Evolutionary conservation across 2,888 invertebrate genomes (phyloP), one percentile per base, ranked within the genome.

Genomic region (Bedellia somnulentella): DNA sequence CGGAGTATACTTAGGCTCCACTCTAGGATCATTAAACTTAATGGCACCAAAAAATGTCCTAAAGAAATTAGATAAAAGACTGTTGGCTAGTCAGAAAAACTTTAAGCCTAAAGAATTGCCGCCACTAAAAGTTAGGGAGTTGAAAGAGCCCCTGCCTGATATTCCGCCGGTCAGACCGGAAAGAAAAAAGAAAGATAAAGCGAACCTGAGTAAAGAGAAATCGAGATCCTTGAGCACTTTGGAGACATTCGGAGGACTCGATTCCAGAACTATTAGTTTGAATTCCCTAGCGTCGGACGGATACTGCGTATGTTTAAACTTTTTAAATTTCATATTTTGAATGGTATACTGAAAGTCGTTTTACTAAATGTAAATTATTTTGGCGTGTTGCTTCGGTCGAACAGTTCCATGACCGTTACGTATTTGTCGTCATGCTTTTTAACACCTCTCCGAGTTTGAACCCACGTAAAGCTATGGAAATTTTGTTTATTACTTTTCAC

Each of bases 241-340:
- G 29, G 66, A 66, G 29, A 52, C 54, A 1, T 27, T 48, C 17
- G 57, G 46, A 4, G 44, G 48, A 9, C 64, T 78, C 51, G 76
- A 44, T 50, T 76, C 57, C 40, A 68, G 83, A 31, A 83, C 84
- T 3, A 57, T 82, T 35, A 86, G 86, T 57, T 78, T 85, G 41
- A 83, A 80, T 27, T 86, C 86, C 9, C 71, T 86, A 37, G 82
- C 86, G 45, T 90, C 90, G 35, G 90, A 90, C 70, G 90, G 90
- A 75, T 91, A 91, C 52, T 82, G 82, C 79, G 91, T 91, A 87
- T 80, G 88, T 64, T 42, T 28, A 30, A 33, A 33, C 30, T 31
- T 35, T n/a, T n/a, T n/a, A n/a, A n/a, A n/a, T n/a, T n/a, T n/a
- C n/a, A n/a, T n/a, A n/a, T n/a, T n/a, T n/a, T n/a, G n/a, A n/a